Evolutionary conservation across 1,140 invertebrate genomes (phyloP), one percentile per base, ranked within the genome.

Genomic region (Lordiphosa mommai): DNA sequence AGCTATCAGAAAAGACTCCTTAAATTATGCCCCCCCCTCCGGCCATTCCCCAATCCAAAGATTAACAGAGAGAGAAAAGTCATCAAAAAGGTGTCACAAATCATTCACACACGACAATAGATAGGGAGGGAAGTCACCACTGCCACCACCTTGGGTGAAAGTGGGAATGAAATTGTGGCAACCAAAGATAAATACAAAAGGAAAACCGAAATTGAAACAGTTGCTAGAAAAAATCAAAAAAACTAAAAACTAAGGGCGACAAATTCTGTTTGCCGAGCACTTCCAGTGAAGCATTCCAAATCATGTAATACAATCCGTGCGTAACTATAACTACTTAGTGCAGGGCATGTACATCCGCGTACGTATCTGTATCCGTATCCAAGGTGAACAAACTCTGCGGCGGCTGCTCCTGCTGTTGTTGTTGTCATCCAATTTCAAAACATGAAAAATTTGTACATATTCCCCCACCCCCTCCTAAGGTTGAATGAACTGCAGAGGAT

Each of bases 271-370:
- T 30, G 13, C 9, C 23, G 20, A 61, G 27, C 34, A 59, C 34
- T 68, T 63, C 53, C 68, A 71, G 32, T 29, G 66, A 77, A 77
- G 66, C 72, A 48, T 66, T 61, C 20, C 20, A 23, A 23, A 12
- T 41, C 61, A 37, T 82, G 76, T 82, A 82, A 82, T 58, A 84
- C 76, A 84, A 82, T 84, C 76, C 76, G 77, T 84, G 76, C 72
- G 77, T 84, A 82, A 77, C 76, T 82, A 65, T 67, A 82, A 80
- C 71, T 79, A 79, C 70, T 80, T 69, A 73, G 68, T 73, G 32
- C 48, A 57, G 20, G 20, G 60, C 40, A 57, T 70, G 23, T 53
- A 52, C 41, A 5, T 23, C 3, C 47, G 47, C 69, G 55, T 61
- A 47, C 46, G 56, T 69, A 46, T 46, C 32, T 23, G 3, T 59